Base-by-base conservation (phyloP, 2,113 vertebrate genomes). In the Spea bombifrons region DNA sequence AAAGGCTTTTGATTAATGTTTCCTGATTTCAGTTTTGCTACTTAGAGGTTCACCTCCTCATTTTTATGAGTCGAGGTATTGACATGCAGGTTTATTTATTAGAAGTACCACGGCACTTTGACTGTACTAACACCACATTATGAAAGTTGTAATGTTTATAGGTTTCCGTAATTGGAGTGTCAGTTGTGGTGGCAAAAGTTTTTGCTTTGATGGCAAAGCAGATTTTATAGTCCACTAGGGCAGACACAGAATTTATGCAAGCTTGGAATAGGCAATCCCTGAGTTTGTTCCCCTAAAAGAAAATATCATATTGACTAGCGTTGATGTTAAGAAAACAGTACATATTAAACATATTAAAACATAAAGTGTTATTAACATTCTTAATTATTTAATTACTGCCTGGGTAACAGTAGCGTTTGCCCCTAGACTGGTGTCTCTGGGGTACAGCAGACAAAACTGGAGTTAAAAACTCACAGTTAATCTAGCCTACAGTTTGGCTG, bases 41-140 rank as follows among this genome's bases (percentile, higher is more conserved):
- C 50, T 55, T 80, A 73, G 66, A 52, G 66, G 50, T 73, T 80
- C 63, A 59, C 70, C 70, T 80, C 61, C 16, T 80, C 63, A 67
- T 67, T 80, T 80, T 80, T 80, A 80, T 50, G 70, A 80, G 61
- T 80, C 67, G 71, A 73, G 77, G 70, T 73, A 80, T 80, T 80
- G 77, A 80, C 77, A 80, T 80, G 77, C 63, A 73, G 48, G 71
- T 66, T 50, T 73, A 73, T 80, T 80, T 72, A 80, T 73, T 66
- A 80, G 77, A 80, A 80, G 73, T 52, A 80, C 61, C 57, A 80
- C 77, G 70, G 61, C 69, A 66, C 17, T 67, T 73, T 80, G 69
- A 78, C 48, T 64, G 47, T 72, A 52, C 59, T 78, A 49, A 71
- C 48, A 78, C 69, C 69, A 44, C 69, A 78, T 15, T 30, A 16